Evolutionary conservation across 1,140 invertebrate genomes (phyloP), one percentile per base, ranked within the genome.

Genomic region (Orius insidiosus): DNA sequence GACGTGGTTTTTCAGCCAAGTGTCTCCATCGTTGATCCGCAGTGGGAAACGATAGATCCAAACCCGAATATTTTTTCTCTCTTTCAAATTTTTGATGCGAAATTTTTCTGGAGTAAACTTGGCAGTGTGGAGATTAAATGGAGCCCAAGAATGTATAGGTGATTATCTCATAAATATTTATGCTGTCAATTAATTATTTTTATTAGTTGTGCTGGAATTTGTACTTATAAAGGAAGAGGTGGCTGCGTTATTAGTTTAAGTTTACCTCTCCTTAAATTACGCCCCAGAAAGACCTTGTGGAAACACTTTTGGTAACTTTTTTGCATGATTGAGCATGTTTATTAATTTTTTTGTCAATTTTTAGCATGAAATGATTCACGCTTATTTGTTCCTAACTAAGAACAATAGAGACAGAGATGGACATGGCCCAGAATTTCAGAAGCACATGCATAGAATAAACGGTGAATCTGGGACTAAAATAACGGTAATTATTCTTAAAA

Each of bases 361-460:
- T n/a, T n/a, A n/a, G n/a, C n/a, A n/a, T n/a, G n/a, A n/a, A n/a
- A n/a, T n/a, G n/a, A n/a, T n/a, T n/a, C n/a, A n/a, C n/a, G n/a
- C n/a, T n/a, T n/a, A n/a, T n/a, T n/a, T n/a, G n/a, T n/a, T n/a
- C n/a, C n/a, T n/a, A n/a, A n/a, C n/a, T n/a, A n/a, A n/a, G n/a
- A n/a, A n/a, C n/a, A n/a, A n/a, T n/a, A n/a, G n/a, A n/a, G n/a
- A n/a, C n/a, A n/a, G n/a, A n/a, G 82, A 90, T 65, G 87, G 84
- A 5, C 95, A 98, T 70, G 95, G 95, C 0, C 88, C 88, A 5
- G 78, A 88, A 55, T 98, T 98, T 60, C 78, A 86, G 50, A 71
- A 75, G 44, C 88, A 96, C 52, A 98, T 98, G 95, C 57, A 81
- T 45, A 70, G 86, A 52, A 96, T 98, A 39, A 99, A 99, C 65